Evolutionary conservation across 2,888 invertebrate genomes (phyloP).

Genomic region (Frankliniella fusca): DNA sequence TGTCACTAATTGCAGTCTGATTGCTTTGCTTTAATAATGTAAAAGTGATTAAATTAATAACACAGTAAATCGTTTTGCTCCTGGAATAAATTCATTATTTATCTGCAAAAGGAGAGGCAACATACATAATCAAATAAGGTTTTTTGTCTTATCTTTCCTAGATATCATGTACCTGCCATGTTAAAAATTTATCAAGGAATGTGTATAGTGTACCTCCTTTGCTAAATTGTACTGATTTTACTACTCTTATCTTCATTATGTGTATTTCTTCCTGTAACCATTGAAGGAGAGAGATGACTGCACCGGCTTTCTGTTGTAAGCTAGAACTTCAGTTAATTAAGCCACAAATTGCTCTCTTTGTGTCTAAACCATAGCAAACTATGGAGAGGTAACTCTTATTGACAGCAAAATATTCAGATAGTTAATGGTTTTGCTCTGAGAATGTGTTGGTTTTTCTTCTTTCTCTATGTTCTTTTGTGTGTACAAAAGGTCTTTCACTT

Average conservation of each 20-base stretch:
- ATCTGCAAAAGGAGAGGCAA: neutral
- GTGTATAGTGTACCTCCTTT: neutral
- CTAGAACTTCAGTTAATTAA: slow-evolving; percentile 4
- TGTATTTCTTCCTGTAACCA: neutral
- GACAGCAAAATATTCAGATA: neutral
- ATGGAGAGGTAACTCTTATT: neutral
- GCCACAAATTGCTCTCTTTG: neutral
- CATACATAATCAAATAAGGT: neutral
- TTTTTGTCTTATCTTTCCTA: neutral
- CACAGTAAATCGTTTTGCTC: neutral
- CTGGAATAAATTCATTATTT: neutral
- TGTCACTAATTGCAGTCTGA: neutral
- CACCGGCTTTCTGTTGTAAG: slow-evolving; percentile 13
- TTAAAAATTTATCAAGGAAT: no score
- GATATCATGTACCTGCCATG: no score
- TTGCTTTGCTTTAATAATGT: neutral
- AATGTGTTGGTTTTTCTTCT: no score
- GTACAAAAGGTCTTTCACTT: no score
- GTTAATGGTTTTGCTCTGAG: no score
- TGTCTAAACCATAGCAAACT: neutral
- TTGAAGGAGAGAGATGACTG: slow-evolving; percentile 17
- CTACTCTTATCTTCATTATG: neutral
- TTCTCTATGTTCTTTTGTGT: no score
- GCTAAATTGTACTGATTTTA: slow-evolving; percentile 5
- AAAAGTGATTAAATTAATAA: neutral